Evolutionary conservation across 2,797 vertebrate genomes (phyloP).

Genomic region (Arrhamphus sclerolepis): DNA sequence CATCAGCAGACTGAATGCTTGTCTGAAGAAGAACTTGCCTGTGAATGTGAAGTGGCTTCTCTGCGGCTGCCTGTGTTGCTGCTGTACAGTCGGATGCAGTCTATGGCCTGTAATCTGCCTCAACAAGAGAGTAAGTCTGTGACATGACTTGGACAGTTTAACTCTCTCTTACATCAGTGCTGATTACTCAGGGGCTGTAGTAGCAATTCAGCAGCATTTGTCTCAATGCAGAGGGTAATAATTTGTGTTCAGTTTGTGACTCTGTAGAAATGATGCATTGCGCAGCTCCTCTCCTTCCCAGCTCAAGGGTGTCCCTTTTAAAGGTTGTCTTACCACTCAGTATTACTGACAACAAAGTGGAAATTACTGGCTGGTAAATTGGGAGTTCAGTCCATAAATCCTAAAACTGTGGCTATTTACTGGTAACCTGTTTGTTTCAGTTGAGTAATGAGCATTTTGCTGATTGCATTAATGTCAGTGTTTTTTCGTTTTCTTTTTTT

Average conservation of each 20-base stretch:
- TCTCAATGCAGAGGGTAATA: constrained; percentile 55
- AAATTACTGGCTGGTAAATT: constrained; percentile 80
- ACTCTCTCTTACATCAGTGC: constrained; percentile 63
- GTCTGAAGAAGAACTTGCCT: constrained; percentile 95
- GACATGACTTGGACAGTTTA: constrained; percentile 44
- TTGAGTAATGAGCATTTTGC: constrained; percentile 36
- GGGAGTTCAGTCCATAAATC: constrained; percentile 78
- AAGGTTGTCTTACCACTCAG: constrained; percentile 64
- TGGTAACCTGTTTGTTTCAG: constrained; percentile 64
- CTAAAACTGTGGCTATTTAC: constrained; percentile 57
- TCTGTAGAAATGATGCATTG: constrained; percentile 43
- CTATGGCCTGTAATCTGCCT: constrained; percentile 99
- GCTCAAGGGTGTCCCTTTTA: constrained; percentile 60
- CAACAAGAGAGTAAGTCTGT: constrained; percentile 94
- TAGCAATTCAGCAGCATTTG: constrained; percentile 56
- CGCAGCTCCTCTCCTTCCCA: constrained; percentile 19
- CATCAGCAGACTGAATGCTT: constrained; percentile 92
- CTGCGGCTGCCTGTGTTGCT: constrained; percentile 97
- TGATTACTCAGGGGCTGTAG: constrained; percentile 66
- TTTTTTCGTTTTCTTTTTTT: constrained; percentile 22
- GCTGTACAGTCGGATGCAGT: constrained; percentile 97
- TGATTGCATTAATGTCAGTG: constrained; percentile 14
- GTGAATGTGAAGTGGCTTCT: constrained; percentile 98
- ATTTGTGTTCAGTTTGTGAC: constrained; percentile 67
- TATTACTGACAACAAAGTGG: constrained; percentile 74